Percentiles rank a stretch among this genome's conserved stretches.
Evolutionary conservation across 2,888 invertebrate species (phyloP).

Genomic region (Netelia inedita): DNA sequence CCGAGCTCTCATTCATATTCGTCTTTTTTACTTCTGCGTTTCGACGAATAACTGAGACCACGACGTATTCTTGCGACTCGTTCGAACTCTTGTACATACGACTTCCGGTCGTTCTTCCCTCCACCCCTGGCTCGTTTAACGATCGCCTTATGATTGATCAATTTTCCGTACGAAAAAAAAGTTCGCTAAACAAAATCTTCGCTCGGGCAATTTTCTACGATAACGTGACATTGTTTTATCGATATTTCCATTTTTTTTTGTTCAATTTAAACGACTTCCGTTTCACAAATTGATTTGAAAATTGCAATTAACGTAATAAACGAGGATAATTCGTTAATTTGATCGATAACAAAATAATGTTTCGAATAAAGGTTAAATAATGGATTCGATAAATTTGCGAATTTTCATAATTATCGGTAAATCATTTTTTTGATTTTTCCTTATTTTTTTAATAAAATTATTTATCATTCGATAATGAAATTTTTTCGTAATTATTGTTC

Average conservation of each 20-base stretch:
- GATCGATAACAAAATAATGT: too few relatives aligned
- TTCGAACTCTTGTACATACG: not conserved
- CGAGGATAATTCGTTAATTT: too few relatives aligned
- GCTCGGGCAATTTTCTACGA: not conserved
- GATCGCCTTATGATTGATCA: not conserved
- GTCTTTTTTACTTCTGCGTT: not conserved
- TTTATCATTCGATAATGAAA: not conserved
- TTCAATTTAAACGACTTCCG: not conserved
- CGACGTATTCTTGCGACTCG: too few relatives aligned
- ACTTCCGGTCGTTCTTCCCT: conserved; percentile 24
- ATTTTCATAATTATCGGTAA: too few relatives aligned
- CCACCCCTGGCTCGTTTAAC: not conserved
- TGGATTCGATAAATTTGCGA: too few relatives aligned
- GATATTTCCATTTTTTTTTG: not conserved
- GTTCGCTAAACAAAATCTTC: not conserved
- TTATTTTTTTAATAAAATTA: too few relatives aligned
- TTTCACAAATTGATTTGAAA: too few relatives aligned
- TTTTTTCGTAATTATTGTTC: not conserved
- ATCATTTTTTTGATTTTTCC: too few relatives aligned
- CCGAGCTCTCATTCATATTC: not conserved
- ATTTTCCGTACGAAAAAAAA: not conserved
- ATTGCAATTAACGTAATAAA: too few relatives aligned
- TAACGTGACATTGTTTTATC: not conserved
- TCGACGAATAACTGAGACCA: not conserved
- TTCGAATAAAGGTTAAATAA: too few relatives aligned